Conservation (phyloP, 2,113 vertebrate genomes). For the Eptesicus fuscus region DNA sequence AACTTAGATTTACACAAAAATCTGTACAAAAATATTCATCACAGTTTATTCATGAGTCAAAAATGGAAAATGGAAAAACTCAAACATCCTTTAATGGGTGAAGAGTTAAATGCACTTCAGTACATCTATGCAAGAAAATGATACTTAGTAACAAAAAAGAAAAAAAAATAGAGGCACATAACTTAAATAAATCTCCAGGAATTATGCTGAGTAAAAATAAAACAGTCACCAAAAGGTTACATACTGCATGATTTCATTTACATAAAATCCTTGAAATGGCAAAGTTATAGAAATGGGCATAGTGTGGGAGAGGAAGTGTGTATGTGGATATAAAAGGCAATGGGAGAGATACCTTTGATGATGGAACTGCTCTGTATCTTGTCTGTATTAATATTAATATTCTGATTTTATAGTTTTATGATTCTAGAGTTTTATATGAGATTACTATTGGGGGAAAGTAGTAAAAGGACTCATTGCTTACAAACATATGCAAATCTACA, state of each 20-base stretch:
- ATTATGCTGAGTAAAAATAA: neutral
- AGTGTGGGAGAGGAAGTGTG: neutral
- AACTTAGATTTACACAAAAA: neutral
- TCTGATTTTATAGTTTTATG: neutral
- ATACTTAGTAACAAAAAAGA: neutral
- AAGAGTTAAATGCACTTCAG: neutral
- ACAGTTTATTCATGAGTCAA: neutral
- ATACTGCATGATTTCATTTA: neutral
- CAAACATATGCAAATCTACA: neutral
- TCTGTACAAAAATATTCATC: neutral
- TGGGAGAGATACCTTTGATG: neutral
- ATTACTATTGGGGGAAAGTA: neutral
- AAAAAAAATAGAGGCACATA: neutral
- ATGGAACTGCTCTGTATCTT: neutral
- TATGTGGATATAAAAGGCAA: neutral
- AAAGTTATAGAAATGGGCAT: neutral
- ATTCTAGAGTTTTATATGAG: neutral
- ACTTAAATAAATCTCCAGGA: neutral
- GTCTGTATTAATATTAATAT: neutral
- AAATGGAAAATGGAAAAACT: neutral
- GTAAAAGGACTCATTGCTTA: neutral
- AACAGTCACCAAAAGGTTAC: neutral
- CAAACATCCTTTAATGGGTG: neutral
- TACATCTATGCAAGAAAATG: neutral
- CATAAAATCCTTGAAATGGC: neutral